Evolutionary conservation across 1,140 invertebrate species (phyloP).

Genomic region (Trichomalopsis sarcophagae): DNA sequence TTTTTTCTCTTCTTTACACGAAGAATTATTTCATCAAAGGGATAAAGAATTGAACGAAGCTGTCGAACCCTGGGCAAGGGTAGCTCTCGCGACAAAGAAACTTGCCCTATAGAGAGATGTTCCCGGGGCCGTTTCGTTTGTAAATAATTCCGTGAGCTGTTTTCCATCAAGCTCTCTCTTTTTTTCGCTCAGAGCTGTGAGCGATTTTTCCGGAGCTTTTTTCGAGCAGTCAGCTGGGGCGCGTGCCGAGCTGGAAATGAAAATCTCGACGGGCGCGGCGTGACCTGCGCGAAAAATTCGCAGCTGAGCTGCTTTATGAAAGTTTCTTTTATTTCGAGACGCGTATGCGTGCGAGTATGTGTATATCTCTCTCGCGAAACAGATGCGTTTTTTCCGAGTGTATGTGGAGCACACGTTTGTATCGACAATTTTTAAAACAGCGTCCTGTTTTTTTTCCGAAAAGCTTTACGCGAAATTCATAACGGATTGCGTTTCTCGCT

Average conservation of each 20-base stretch:
- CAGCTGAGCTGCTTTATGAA: background rate
- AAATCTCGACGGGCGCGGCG: conserved; percentile 20
- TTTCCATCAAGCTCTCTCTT: conserved; percentile 17
- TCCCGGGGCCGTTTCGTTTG: background rate
- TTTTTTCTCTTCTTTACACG: no score
- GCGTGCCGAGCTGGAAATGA: conserved; percentile 16
- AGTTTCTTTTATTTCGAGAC: background rate
- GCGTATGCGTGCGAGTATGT: no score
- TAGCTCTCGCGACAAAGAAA: background rate
- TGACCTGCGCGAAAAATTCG: background rate
- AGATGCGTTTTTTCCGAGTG: no score
- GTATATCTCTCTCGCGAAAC: background rate
- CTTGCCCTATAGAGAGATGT: background rate
- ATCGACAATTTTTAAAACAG: background rate
- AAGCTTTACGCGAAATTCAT: no score
- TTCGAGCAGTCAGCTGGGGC: background rate
- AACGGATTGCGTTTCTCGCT: background rate
- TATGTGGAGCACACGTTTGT: no score
- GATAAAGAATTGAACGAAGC: background rate
- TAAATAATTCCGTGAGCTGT: conserved; percentile 23
- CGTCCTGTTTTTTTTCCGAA: no score
- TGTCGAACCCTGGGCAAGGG: background rate
- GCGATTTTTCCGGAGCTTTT: background rate
- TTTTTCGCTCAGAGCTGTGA: background rate
- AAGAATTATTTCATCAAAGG: no score